phyloP scores from a whole-genome alignment of 2,113 vertebrate genomes.

The Geococcyx californianus region DNA sequence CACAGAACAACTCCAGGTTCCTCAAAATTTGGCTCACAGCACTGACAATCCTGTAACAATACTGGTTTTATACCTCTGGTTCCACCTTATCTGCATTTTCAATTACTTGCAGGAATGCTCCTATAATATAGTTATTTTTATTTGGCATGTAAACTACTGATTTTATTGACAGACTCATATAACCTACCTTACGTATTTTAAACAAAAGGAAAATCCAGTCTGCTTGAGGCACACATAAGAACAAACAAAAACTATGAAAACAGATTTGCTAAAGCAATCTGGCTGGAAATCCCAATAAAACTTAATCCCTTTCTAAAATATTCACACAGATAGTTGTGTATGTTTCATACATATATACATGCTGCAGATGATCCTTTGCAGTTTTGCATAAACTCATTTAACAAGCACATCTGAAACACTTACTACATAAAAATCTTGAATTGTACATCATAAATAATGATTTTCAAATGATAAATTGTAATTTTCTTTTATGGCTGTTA shows the following conservation, averaged over 20 bases:
- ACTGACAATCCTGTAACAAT: background rate
- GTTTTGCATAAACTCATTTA: background rate
- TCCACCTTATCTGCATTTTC: background rate
- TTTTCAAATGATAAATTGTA: slow-evolving; percentile 39
- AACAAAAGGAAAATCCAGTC: background rate
- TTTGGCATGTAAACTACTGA: background rate
- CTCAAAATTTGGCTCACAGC: background rate
- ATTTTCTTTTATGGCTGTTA: slow-evolving; percentile 50
- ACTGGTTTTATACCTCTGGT: background rate
- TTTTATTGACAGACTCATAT: background rate
- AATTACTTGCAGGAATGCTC: background rate
- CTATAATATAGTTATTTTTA: background rate
- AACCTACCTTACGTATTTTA: background rate
- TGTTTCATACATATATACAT: background rate
- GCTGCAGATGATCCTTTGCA: background rate
- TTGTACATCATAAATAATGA: background rate
- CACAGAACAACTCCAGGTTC: background rate
- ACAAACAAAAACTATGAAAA: background rate
- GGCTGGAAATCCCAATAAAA: background rate
- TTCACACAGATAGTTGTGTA: background rate
- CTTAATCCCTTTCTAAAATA: background rate
- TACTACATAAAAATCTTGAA: background rate
- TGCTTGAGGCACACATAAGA: background rate
- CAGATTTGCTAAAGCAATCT: background rate
- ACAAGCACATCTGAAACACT: background rate